phyloP scores from a whole-genome alignment of 2,888 invertebrate genomes.

The Caenorhabditis becei region DNA sequence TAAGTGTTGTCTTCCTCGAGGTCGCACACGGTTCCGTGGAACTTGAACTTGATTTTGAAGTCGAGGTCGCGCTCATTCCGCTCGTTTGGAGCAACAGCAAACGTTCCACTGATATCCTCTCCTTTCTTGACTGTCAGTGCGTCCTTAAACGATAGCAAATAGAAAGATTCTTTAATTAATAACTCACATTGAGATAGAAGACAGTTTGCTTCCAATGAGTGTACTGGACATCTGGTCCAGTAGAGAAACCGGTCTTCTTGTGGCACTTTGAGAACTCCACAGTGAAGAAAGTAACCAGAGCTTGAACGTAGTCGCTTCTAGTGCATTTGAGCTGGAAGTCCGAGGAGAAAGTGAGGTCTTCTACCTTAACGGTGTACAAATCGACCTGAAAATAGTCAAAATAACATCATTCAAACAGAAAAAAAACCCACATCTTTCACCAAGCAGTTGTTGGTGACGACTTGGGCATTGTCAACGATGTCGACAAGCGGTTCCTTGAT shows the following conservation, averaged over 20 bases:
- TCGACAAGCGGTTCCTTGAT: constrained; percentile 98
- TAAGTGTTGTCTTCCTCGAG: constrained; percentile 83
- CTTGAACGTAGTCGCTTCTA: constrained; percentile 85
- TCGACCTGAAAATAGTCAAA: constrained; percentile 86
- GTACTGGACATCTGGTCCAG: constrained; percentile 95
- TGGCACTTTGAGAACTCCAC: constrained; percentile 99
- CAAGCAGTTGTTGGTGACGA: constrained; percentile 94
- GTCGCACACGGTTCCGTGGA: constrained; percentile 86
- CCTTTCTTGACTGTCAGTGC: constrained; percentile 95
- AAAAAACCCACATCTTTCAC: constrained; percentile 86
- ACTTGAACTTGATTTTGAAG: constrained; percentile 87
- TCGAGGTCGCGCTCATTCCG: constrained; percentile 97
- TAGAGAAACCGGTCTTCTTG: constrained; percentile 97
- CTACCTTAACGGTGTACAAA: constrained; percentile 96
- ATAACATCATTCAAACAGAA: not conserved
- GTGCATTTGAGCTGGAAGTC: constrained; percentile 84
- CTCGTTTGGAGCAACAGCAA: constrained; percentile 95
- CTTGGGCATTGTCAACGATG: constrained; percentile 98
- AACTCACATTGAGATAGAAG: constrained; percentile 91
- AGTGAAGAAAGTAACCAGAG: constrained; percentile 98
- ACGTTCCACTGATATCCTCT: constrained; percentile 90
- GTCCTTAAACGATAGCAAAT: no score
- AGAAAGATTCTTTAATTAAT: no score
- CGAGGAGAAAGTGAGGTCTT: constrained; percentile 93
- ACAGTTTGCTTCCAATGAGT: constrained; percentile 99